These are phyloP conservation scores for Rhopilema esculentum DNA, from an alignment of 30 jellyfish, hydroid and myxozoan genomes.

Conservation along the genomic window DNA sequence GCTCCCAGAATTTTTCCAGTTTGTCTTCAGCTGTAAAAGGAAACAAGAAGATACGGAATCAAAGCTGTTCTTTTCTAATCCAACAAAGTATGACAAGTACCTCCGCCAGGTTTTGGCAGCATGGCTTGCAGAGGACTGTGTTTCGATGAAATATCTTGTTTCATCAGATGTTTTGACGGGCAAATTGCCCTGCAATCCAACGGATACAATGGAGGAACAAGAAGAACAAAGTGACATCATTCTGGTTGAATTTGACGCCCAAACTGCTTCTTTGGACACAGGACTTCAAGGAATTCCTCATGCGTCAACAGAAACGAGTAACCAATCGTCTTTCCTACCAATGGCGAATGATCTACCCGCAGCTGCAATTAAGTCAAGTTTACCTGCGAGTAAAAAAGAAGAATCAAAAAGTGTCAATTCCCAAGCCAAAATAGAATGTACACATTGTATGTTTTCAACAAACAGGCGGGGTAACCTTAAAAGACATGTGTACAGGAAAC, in stretches of 20 bases:
- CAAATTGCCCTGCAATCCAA: neutral
- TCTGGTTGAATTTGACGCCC: neutral
- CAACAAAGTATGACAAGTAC: constrained; percentile 17
- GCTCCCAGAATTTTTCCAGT: neutral
- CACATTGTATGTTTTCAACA: constrained; percentile 8
- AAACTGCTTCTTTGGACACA: neutral
- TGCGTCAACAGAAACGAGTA: neutral
- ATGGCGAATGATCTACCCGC: neutral
- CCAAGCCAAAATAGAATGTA: neutral
- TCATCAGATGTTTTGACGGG: neutral
- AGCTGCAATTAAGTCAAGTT: no score
- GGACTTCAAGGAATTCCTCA: neutral
- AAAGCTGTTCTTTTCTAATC: neutral
- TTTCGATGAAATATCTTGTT: no score
- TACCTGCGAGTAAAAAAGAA: neutral
- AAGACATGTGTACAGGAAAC: constrained; percentile 6
- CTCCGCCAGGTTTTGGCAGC: constrained; percentile 9
- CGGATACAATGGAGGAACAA: neutral
- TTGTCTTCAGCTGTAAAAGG: neutral
- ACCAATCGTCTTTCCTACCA: neutral
- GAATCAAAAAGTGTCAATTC: neutral
- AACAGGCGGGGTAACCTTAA: constrained; percentile 7
- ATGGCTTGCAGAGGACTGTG: constrained; percentile 11
- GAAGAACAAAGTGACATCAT: neutral
- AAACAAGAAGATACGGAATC: neutral